Evolutionary conservation across 2,888 invertebrate genomes (phyloP), one percentile per base, ranked within the genome.

Genomic region (Sphinx pinastri): DNA sequence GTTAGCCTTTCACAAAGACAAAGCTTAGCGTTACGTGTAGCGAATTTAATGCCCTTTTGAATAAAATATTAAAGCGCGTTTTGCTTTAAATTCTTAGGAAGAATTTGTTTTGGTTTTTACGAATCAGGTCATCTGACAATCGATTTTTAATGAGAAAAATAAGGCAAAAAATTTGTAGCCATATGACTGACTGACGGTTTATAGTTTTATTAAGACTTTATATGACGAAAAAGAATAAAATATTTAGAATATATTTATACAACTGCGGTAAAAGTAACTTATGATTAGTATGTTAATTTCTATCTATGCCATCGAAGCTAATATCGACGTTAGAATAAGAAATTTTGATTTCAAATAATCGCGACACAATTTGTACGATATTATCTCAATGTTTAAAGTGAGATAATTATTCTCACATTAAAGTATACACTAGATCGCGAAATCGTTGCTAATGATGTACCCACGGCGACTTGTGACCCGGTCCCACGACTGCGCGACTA

Each of bases 1-100:
- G 38, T 31, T 67, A 54, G 38, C 54, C 51, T 67, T 67, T 54
- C 54, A 67, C 67, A 67, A 67, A 54, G 54, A 67, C 67, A 67
- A 67, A 54, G 47, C 52, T 45, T 45, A 14, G 38, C 31, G 52
- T 52, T 67, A 67, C 38, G 52, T 52, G 54, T 11, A 4, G 49
- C 16, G 63, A 63, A 49, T 63, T 63, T 19, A 47, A 19, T 49
- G 49, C 13, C 7, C 47, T 63, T 49, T 16, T 25, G 63, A 63
- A 63, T 63, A 63, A 63, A 45, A 63, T 49, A 63, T 49, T 19
- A 63, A 13, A 57, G 12, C 3, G 45, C 4, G 0, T 60, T 38
- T 19, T 38, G 25, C 6, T 49, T 49, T 63, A 49, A 19, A 19
- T 63, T 13, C 10, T 13, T 13, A 63, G 63, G 13, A 49, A n/a